Percentiles rank a stretch among this genome's conserved stretches.
These are phyloP conservation scores for Cantharis flavilabris DNA, from an alignment of 2,888 invertebrate genomes.

Conservation along the genomic window DNA sequence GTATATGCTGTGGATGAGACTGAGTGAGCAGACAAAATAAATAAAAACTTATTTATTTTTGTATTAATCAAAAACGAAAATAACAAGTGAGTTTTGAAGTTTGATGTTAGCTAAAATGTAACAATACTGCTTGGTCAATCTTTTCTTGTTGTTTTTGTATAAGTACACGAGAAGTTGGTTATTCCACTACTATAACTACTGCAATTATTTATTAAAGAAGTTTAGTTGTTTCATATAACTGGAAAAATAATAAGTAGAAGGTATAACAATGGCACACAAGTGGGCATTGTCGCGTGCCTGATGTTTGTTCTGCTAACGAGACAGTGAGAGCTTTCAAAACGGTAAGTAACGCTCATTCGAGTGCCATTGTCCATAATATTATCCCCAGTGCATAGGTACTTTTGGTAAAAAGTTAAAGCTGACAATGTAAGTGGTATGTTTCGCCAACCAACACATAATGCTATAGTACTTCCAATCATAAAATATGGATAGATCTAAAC, in stretches of 20 bases:
- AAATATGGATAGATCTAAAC: background rate
- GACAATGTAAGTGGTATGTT: background rate
- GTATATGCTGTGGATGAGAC: no score
- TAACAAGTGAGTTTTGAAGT: no score
- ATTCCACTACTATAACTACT: background rate
- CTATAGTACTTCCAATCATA: background rate
- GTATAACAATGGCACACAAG: slow-evolving; percentile 33
- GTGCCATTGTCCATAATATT: slow-evolving; percentile 26
- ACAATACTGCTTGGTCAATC: no score
- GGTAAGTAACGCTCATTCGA: slow-evolving; percentile 32
- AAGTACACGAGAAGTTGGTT: background rate
- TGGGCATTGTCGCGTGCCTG: slow-evolving; percentile 39
- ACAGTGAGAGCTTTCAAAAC: slow-evolving; percentile 31
- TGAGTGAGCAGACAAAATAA: no score
- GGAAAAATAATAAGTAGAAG: slow-evolving; percentile 33
- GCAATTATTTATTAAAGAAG: slow-evolving; percentile 22
- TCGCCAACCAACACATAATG: background rate
- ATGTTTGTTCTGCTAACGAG: slow-evolving; percentile 42
- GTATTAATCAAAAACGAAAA: no score
- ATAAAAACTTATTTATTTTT: no score
- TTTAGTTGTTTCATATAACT: slow-evolving; percentile 35
- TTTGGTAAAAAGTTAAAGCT: background rate
- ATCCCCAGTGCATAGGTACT: slow-evolving; percentile 10
- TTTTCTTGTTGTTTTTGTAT: background rate
- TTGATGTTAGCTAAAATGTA: no score